Conservation (phyloP, 2,797 vertebrate genomes). For the Thunnus albacares region DNA sequence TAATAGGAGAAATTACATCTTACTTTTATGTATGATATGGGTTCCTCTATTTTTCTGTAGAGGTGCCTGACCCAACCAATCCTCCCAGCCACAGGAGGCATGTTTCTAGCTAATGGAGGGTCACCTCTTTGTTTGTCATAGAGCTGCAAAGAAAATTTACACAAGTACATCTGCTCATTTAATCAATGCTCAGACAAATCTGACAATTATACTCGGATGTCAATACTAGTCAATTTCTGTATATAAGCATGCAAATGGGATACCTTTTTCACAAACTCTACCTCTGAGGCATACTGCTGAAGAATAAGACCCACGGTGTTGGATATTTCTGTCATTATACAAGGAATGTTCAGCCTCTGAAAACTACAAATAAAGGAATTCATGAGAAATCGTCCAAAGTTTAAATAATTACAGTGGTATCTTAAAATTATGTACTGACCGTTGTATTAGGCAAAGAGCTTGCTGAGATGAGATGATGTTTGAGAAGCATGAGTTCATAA, state of each 20-base stretch:
- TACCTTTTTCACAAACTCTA: constrained; percentile 87
- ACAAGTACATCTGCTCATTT: neutral
- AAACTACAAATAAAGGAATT: constrained; percentile 59
- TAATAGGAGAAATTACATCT: constrained; percentile 44
- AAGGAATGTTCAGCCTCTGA: constrained; percentile 84
- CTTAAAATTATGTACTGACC: constrained; percentile 72
- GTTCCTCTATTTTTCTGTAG: constrained; percentile 87
- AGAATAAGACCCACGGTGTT: constrained; percentile 80
- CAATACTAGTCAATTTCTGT: neutral
- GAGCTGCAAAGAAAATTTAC: constrained; percentile 70
- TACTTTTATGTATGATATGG: constrained; percentile 88
- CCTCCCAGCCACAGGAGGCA: constrained; percentile 88
- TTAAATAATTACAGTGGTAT: neutral
- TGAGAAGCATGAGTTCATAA: constrained; percentile 87
- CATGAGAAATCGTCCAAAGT: constrained; percentile 14
- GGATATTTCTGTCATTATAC: constrained; percentile 83
- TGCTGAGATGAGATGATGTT: constrained; percentile 86
- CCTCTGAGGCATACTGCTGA: constrained; percentile 84
- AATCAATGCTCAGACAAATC: neutral
- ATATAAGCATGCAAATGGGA: neutral
- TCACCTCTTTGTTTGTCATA: constrained; percentile 84
- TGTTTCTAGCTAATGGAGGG: constrained; percentile 86
- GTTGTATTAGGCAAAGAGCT: constrained; percentile 85
- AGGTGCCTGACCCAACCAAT: constrained; percentile 89
- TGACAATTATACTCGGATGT: neutral